These are phyloP conservation scores for Calidris pugnax DNA, from an alignment of 2,113 vertebrate species.

Conservation along the genomic window DNA sequence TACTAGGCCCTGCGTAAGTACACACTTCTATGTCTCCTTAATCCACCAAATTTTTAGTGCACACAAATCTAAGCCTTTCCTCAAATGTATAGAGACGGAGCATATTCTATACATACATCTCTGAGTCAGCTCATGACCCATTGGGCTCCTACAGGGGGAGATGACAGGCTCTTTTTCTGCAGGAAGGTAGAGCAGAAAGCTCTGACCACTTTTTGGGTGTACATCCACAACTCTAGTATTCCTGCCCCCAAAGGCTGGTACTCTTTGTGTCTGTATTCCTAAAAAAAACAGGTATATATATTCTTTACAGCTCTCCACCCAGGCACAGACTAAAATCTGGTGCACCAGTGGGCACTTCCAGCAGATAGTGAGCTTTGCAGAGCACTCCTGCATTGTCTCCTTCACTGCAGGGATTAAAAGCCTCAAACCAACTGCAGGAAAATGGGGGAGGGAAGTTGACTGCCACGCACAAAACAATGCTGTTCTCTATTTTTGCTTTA, in stretches of 20 bases:
- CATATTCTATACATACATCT: not conserved
- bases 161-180: not conserved
- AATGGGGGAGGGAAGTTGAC: slow-evolving; percentile 33
- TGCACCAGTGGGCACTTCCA: not conserved
- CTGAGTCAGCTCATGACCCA: not conserved
- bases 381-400: not conserved
- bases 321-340: not conserved
- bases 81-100: not conserved
- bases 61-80: slow-evolving; percentile 49
- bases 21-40: not conserved
- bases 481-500: slow-evolving; percentile 13
- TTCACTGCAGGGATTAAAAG: slow-evolving; percentile 30
- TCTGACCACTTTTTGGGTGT: not conserved
- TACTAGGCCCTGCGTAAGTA: not conserved
- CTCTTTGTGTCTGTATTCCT: not conserved
- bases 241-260: not conserved
- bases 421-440: not conserved
- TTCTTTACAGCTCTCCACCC: not conserved
- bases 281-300: not conserved
- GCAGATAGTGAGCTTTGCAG: not conserved
- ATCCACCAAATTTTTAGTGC: slow-evolving; percentile 29
- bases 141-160: not conserved
- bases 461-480: slow-evolving; percentile 24
- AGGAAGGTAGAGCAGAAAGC: not conserved
- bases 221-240: not conserved